These are phyloP conservation scores for Himalopsyche kuldschensis DNA, from an alignment of 2,888 invertebrate species.

Conservation along the genomic window DNA sequence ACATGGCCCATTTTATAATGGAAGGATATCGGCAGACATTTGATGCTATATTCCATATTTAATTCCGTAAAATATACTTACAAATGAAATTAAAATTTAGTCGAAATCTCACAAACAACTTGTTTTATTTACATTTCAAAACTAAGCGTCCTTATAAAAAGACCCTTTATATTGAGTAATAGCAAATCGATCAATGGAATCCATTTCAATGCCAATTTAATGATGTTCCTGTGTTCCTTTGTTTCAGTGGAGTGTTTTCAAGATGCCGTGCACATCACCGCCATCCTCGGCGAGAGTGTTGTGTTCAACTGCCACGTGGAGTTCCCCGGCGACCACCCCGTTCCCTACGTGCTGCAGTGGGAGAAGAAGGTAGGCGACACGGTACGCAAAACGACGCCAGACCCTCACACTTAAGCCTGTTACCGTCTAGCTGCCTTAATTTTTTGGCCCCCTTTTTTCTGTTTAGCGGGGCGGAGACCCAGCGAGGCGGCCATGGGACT, in stretches of 20 bases:
- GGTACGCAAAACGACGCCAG: conserved; percentile 76
- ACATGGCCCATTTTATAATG: too few species aligned
- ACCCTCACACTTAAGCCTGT: conserved; percentile 20
- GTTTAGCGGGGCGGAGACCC: conserved; percentile 47
- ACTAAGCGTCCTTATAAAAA: too few species aligned
- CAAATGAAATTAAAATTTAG: too few species aligned
- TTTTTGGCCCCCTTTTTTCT: conserved; percentile 45
- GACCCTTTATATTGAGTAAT: too few species aligned
- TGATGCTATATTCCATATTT: too few species aligned
- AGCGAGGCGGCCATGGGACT: conserved; percentile 53
- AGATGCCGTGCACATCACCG: conserved; percentile 96
- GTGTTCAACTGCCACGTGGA: conserved; percentile 98
- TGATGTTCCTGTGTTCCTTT: not conserved
- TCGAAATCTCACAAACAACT: too few species aligned
- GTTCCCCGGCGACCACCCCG: conserved; percentile 93
- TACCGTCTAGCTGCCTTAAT: conserved; percentile 52
- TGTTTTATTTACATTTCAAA: too few species aligned
- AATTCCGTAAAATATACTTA: too few species aligned
- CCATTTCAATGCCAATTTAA: not conserved
- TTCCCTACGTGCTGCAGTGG: conserved; percentile 98
- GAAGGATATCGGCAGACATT: too few species aligned
- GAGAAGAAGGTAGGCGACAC: conserved; percentile 98
- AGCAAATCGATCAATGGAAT: too few species aligned
- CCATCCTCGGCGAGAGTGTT: conserved; percentile 95
- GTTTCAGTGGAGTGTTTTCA: conserved; percentile 72